Base-by-base conservation (phyloP, 1,140 invertebrate genomes). In the Macrobrachium nipponense region DNA sequence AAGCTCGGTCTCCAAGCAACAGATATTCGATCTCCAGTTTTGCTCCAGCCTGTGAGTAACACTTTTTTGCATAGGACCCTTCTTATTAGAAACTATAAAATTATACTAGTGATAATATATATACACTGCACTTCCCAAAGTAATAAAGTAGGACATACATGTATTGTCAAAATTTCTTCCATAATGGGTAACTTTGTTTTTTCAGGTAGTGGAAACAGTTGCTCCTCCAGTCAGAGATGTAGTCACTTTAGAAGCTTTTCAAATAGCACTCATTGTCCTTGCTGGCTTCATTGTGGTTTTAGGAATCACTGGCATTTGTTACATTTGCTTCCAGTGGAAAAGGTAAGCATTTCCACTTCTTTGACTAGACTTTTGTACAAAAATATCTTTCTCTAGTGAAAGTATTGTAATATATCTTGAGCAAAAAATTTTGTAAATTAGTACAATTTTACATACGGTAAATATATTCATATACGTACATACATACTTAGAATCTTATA, bases 291-390 rank as follows among this genome's bases (percentile, higher is more conserved):
- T 98, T 80, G 93, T 98, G 20, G 93, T 98, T 6, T 93, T 97
- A 27, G 96, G 96, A 5, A 93, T 95, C 18, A 94, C 95, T 79
- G 96, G 96, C 17, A 97, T 97, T 61, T 94, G 97, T 51, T 97
- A 98, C 90, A 97, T 98, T 58, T 97, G 97, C 90, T 94, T 97
- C 66, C 96, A 96, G 0, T 98, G 97, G 96, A 96, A 96, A 80
- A 96, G 95, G 96, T 97, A 91, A 93, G 92, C 90, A 11, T 12
- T 51, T n/a, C 3, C 8, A 12, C 12, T 51, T 8, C 51, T 36
- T 51, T 51, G 51, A 51, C 51, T 51, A 51, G 2, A 10, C 51
- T 51, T 51, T 36, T 36, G 27, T 36, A 36, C 27, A 36, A 36
- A 36, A 51, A 12, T 12, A 51, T 51, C 12, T 10, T 51, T 51